Base-by-base conservation (phyloP, 1,140 invertebrate genomes). In the Zaprionus ghesquierei region DNA sequence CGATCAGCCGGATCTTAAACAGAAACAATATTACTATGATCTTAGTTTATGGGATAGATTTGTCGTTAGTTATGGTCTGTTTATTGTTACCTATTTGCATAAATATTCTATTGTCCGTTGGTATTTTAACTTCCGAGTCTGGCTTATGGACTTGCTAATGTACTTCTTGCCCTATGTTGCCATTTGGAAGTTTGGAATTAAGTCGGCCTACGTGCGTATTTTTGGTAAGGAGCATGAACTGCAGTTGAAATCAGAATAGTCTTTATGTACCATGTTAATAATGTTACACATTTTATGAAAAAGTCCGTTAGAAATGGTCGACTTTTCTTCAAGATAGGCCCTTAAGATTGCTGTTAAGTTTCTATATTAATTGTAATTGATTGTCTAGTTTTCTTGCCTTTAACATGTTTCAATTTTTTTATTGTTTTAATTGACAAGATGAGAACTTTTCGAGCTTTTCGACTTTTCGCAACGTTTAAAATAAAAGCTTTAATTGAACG, bases 121-220 rank as follows among this genome's bases (percentile, higher is more conserved):
- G 69, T 92, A 91, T 59, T 75, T 91, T 1, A 92, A 92, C 62
- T 82, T 89, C 20, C 85, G 91, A 23, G 68, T 91, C 3, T 85
- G 74, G 77, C 3, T 91, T 25, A 68, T 76, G 53, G 69, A 82
- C 46, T 38, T 86, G 5, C 46, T 92, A 9, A 90, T 80, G 13
- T 82, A 85, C 56, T 92, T 89, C 51, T 91, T 92, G 72, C 91
- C 91, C 38, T 91, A 78, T 50, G 15, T 91, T n/a, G 91, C 91
- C 33, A 82, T 92, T 76, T 91, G 69, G 77, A 81, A 77, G 15
- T 91, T 80, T 73, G 91, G 91, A 41, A 25, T 79, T 2, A 80
- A 89, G 29, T 69, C 74, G 20, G 77, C 90, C 1, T 92, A 92
- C 60, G 91, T 92, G 6, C 70, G 91, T 1, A 91, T 92, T 13